Evolutionary conservation across 2,888 invertebrate species (phyloP), one percentile per base, ranked within the genome.

Genomic region (Acanthacorydalis orientalis): DNA sequence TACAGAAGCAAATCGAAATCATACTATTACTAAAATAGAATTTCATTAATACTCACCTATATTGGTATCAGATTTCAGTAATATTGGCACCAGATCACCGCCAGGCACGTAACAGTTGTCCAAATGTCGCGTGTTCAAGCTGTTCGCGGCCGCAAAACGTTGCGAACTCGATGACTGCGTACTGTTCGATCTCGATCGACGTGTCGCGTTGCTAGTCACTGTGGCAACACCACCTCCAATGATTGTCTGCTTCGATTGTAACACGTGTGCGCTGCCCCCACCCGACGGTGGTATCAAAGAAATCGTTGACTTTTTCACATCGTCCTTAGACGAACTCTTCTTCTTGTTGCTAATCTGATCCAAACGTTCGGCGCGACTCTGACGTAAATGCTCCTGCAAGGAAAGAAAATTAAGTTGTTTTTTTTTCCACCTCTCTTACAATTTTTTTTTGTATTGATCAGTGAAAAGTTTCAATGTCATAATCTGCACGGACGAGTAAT

Each of bases 321-420:
- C 47, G 31, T 47, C 47, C 34, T 43, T 42, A 4, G 47, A 47
- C 11, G 42, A 23, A 2, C 31, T 23, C n/a, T 23, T 14, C 23
- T 33, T 35, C 12, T 47, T 47, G 31, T 39, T 43, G 31, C 77
- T 80, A 53, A 79, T 63, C 59, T 79, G 77, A 60, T 87, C 82
- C 50, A 87, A 65, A 37, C 83, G 77, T 56, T 83, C 84, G 60
- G 87, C 87, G 48, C 84, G 78, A 1, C 87, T 87, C 57, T 84
- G 81, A 7, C 83, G 72, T 57, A 86, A 79, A 62, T 80, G 78
- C 56, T 80, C 80, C 80, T 81, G 68, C 14, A 67, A 62, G 23
- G 52, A 51, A 52, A 50, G 53, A 16, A 46, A 4, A 38, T 49
- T 9, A 38, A 38, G 16, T 12, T 35, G n/a, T 31, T 14, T 38